Base-by-base conservation (phyloP, 2,797 vertebrate genomes). In the Onychomys leucogaster region DNA sequence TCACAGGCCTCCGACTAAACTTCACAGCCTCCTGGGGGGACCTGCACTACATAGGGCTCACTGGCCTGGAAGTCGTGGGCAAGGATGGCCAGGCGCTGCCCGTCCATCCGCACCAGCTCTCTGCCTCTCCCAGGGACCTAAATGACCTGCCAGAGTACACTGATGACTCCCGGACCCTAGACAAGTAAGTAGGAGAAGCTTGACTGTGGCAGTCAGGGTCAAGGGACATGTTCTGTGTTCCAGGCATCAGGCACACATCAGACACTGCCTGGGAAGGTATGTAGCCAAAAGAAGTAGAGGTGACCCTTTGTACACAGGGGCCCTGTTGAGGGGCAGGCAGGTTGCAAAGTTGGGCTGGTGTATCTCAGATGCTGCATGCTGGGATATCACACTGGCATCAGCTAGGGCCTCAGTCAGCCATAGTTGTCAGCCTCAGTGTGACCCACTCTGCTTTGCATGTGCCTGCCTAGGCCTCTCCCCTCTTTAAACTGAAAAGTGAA, bases 21-120 rank as follows among this genome's bases (percentile, higher is more conserved):
- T 98, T 99, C 96, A 98, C 99, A 1, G 94, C 98, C 90, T 99
- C 99, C 0, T 99, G 99, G 99, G 99, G 99, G 1, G 99, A 99
- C 97, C 97, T 97, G 46, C 99, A 99, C 96, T 99, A 99, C 98
- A 97, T 99, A 95, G 99, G 99, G 21, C 98, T 99, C 98, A 99
- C 99, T 0, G 99, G 99, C 95, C 97, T 99, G 94, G 99, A 99
- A 98, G 98, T 99, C 95, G 99, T 99, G 77, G 99, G 99, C 69
- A 99, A 98, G 94, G 98, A 99, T 0, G 99, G 99, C 2, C 99
- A 99, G 19, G 98, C 99, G 11, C 96, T 99, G 95, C 99, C 99
- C 91, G 65, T 99, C 97, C 98, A 96, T 89, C 93, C 98, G 77
- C 98, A 99, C 32, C 99, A 99, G 98, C 98, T 99, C 96, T 98